These are phyloP conservation scores for Pimephales promelas DNA, from an alignment of 2,113 vertebrate genomes.

Conservation along the genomic window DNA sequence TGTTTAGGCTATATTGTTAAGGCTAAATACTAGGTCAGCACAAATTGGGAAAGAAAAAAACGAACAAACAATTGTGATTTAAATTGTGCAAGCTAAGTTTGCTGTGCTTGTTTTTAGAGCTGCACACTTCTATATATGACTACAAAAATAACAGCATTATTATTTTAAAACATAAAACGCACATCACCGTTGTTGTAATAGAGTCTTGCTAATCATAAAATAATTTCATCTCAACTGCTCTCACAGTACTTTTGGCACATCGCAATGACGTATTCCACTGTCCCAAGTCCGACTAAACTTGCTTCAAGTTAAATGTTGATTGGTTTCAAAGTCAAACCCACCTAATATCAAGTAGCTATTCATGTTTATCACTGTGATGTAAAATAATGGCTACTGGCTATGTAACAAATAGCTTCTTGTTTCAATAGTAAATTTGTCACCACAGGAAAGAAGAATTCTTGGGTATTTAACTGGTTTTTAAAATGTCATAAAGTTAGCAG, in stretches of 20 bases:
- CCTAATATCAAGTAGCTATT: neutral
- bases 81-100: neutral
- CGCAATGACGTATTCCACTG: too few species aligned
- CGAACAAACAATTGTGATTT: neutral
- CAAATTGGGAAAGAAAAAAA: neutral
- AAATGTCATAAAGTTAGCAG: neutral
- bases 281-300: neutral
- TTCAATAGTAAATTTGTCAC: neutral
- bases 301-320: neutral
- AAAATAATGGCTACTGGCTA: neutral
- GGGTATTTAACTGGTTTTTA: constrained; percentile 15
- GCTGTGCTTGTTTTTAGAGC: neutral
- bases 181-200: too few species aligned
- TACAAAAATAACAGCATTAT: neutral
- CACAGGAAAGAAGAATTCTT: neutral
- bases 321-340: neutral
- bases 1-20: too few species aligned
- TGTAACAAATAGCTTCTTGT: neutral
- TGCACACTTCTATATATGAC: neutral
- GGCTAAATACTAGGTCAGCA: neutral
- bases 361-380: neutral
- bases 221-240: too few species aligned
- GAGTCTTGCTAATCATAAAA: too few species aligned
- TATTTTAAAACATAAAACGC: neutral
- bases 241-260: too few species aligned